A percentile compares a stretch with the other conserved stretches of the same genome.
These are phyloP conservation scores for Tetraodon nigroviridis DNA, from an alignment of 2,113 vertebrate species.

Conservation along the genomic window DNA sequence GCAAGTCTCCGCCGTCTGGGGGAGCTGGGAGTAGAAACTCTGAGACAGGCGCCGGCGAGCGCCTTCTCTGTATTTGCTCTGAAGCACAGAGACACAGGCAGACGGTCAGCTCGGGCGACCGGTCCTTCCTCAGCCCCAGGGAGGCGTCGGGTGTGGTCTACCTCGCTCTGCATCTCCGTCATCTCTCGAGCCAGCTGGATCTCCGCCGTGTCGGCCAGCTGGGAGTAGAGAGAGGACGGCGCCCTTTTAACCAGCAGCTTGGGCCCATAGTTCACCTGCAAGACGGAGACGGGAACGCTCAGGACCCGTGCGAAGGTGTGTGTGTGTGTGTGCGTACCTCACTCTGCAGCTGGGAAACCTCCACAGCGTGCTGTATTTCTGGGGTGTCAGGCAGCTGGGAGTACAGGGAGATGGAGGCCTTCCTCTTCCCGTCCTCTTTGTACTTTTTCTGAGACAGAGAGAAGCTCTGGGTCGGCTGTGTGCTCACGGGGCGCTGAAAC, in stretches of 20 bases:
- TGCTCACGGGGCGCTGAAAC: too few relatives aligned
- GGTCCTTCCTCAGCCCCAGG: too few relatives aligned
- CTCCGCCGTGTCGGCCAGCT: slow-evolving; percentile 58
- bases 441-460: slow-evolving; percentile 64
- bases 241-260: slow-evolving; percentile 43
- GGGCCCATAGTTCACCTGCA: slow-evolving; percentile 56
- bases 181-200: slow-evolving; percentile 65
- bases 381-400: slow-evolving; percentile 85
- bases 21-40: slow-evolving; percentile 85
- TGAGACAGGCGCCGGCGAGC: slow-evolving; percentile 77
- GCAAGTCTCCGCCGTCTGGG: slow-evolving; percentile 83
- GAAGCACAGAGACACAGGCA: background rate
- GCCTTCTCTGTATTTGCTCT: slow-evolving; percentile 86
- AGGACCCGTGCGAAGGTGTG: background rate
- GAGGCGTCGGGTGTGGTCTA: slow-evolving; percentile 1
- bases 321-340: slow-evolving; percentile 67
- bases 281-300: background rate
- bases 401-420: slow-evolving; percentile 80
- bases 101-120: too few relatives aligned
- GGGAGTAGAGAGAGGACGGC: slow-evolving; percentile 57
- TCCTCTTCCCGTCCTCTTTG: slow-evolving; percentile 78
- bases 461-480: too few relatives aligned
- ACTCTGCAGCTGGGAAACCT: slow-evolving; percentile 83
- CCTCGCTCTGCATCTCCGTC: slow-evolving; percentile 64
- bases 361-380: slow-evolving; percentile 83